A percentile compares a stretch with the other conserved stretches of the same genome.
phyloP scores from a whole-genome alignment of 2,797 vertebrate genomes.

The Oreonectes daqikongensis region DNA sequence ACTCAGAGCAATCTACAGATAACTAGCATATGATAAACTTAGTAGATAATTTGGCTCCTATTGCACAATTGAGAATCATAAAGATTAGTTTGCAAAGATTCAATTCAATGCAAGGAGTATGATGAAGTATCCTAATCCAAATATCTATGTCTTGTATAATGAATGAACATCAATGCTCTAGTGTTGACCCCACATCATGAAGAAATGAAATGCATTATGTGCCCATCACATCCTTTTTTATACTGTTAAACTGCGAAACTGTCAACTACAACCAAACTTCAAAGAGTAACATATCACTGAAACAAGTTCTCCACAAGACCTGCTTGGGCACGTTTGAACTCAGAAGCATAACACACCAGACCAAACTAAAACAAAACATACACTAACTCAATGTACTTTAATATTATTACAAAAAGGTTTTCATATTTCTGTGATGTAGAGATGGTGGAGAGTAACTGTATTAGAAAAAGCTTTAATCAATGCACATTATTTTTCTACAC shows the following conservation, averaged over 20 bases:
- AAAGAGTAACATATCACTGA: slow-evolving; percentile 30
- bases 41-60: too few relatives aligned
- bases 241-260: slow-evolving; percentile 28
- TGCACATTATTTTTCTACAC: neutral
- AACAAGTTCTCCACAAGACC: slow-evolving; percentile 2
- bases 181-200: neutral
- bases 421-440: neutral
- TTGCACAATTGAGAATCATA: too few relatives aligned
- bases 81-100: too few relatives aligned
- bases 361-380: neutral
- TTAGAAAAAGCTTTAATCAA: slow-evolving; percentile 3
- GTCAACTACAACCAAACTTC: slow-evolving; percentile 28
- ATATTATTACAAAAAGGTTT: neutral
- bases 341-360: neutral
- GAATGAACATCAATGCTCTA: neutral
- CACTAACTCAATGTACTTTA: neutral
- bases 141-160: neutral
- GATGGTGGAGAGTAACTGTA: neutral
- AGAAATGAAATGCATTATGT: neutral
- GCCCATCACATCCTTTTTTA: slow-evolving; percentile 2
- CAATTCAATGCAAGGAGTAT: too few relatives aligned
- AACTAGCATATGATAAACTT: too few relatives aligned
- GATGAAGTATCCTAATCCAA: neutral
- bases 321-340: slow-evolving; percentile 19
- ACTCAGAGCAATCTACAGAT: too few relatives aligned